These are phyloP conservation scores for Ariolimax columbianus DNA, from an alignment of 2,888 invertebrate genomes.

Conservation along the genomic window DNA sequence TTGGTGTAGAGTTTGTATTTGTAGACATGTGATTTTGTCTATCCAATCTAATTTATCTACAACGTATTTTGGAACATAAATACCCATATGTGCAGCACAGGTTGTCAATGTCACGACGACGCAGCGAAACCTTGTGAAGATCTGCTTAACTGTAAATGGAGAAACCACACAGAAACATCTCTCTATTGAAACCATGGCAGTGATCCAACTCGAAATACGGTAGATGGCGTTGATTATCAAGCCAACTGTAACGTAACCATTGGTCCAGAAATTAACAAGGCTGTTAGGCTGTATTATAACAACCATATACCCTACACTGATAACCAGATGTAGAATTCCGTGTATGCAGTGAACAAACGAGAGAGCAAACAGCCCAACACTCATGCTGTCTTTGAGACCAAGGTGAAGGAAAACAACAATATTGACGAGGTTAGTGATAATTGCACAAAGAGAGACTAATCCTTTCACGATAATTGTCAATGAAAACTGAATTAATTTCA, in stretches of 20 bases:
- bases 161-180: slow-evolving; percentile 43
- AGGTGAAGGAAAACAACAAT: slow-evolving; percentile 17
- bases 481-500: not conserved
- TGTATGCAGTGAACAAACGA: slow-evolving; percentile 34
- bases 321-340: not conserved
- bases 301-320: not conserved
- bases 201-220: slow-evolving; percentile 37
- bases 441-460: not conserved
- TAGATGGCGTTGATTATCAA: not conserved
- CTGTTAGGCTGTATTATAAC: not conserved
- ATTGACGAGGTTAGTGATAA: slow-evolving; percentile 23
- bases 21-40: not conserved
- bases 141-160: slow-evolving; percentile 28
- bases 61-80: slow-evolving; percentile 19
- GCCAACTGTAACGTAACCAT: not conserved
- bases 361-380: slow-evolving; percentile 35
- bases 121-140: slow-evolving; percentile 24
- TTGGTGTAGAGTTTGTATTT: not conserved
- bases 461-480: not conserved
- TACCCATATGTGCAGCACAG: not conserved
- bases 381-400: slow-evolving; percentile 45
- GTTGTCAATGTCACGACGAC: not conserved
- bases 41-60: not conserved
- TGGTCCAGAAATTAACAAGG: not conserved
- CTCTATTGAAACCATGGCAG: slow-evolving; percentile 26